A percentile compares a stretch with the other conserved stretches of the same genome.
Conservation (phyloP, 2,113 vertebrate species). For the Hydrochoerus hydrochaeris region DNA sequence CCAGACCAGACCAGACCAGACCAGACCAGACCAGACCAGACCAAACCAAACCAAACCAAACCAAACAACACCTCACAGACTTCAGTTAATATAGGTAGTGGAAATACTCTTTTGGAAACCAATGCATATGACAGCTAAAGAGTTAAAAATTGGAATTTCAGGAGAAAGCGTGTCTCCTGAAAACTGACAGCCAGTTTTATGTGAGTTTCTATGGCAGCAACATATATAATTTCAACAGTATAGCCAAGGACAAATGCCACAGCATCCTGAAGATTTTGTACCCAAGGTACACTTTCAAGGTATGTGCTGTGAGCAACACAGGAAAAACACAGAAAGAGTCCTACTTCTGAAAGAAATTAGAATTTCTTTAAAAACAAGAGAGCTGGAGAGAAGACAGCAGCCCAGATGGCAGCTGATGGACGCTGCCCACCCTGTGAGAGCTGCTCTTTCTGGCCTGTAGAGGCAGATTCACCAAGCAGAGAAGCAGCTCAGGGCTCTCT, state of each 20-base stretch:
- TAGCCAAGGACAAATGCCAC: background rate
- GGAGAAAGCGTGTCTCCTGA: constrained; percentile 15
- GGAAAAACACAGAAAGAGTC: background rate
- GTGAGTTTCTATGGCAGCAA: background rate
- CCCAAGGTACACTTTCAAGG: background rate
- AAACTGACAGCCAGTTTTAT: background rate
- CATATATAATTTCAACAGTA: background rate
- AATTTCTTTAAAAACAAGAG: background rate
- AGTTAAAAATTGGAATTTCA: constrained; percentile 37
- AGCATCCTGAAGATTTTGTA: background rate
- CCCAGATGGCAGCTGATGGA: background rate
- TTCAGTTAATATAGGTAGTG: background rate
- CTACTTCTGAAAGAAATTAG: background rate
- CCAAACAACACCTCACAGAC: background rate
- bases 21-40: too few species aligned
- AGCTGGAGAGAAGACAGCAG: background rate
- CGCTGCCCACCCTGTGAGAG: background rate
- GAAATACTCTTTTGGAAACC: background rate
- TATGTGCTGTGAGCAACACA: background rate
- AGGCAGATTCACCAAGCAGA: background rate
- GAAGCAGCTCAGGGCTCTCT: background rate
- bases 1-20: too few species aligned
- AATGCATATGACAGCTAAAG: background rate
- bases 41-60: too few species aligned
- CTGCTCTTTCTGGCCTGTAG: background rate